Evolutionary conservation across 2,113 vertebrate species (phyloP).

Genomic region (Benitochromis conjunctus): DNA sequence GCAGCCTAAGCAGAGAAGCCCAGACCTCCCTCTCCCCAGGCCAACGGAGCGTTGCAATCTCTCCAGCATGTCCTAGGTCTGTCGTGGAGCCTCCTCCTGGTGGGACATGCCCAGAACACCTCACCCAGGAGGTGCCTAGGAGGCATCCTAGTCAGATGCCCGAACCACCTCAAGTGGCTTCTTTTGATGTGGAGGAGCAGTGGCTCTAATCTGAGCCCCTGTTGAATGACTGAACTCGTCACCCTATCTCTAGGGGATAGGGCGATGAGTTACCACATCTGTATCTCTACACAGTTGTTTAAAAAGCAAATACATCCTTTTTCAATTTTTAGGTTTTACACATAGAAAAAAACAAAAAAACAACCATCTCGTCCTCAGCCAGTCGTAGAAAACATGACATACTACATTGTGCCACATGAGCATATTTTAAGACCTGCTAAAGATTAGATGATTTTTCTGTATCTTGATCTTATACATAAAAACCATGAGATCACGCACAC

Average conservation of each 20-base stretch:
- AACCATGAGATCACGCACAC: background rate
- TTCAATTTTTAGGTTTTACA: too few species aligned
- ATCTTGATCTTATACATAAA: background rate
- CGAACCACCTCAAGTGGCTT: background rate
- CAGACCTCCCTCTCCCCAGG: background rate
- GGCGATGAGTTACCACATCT: too few species aligned
- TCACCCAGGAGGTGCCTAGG: background rate
- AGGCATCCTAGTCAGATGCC: background rate
- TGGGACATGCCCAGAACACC: background rate
- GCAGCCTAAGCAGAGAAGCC: background rate
- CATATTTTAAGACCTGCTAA: background rate
- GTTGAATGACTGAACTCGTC: background rate
- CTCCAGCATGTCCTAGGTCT: background rate
- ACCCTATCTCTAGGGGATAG: background rate
- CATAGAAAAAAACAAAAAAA: too few species aligned
- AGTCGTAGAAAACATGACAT: background rate
- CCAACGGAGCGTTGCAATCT: fast-evolving
- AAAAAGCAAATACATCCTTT: too few species aligned
- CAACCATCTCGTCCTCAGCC: background rate
- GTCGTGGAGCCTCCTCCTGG: background rate
- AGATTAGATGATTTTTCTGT: background rate
- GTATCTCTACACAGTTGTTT: background rate
- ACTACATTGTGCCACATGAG: background rate
- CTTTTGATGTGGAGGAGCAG: background rate
- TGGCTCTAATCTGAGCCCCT: background rate